phyloP scores from a whole-genome alignment of 2,113 vertebrate genomes.

The Anarhynchus alexandrinus region DNA sequence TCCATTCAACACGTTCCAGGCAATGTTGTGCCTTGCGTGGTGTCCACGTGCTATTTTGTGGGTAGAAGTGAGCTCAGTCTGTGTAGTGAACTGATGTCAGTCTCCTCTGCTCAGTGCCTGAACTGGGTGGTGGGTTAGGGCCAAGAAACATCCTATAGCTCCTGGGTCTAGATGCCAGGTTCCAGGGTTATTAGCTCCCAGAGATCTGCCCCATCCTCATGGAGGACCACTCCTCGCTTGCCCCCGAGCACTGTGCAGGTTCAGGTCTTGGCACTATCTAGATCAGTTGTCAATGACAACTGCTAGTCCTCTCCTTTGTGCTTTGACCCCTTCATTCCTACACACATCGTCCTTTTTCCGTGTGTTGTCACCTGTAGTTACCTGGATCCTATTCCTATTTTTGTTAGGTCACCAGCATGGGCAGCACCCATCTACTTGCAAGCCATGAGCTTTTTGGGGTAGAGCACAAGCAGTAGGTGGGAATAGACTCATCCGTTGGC shows the following conservation, averaged over 20 bases:
- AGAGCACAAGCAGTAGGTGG: not conserved
- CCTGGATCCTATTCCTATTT: not conserved
- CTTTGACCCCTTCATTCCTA: not conserved
- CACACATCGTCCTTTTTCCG: not conserved
- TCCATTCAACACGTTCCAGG: not conserved
- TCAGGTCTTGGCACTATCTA: not conserved
- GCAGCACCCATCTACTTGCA: not conserved
- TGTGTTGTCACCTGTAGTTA: not conserved
- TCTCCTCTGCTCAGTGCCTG: not conserved
- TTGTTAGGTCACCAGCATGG: not conserved
- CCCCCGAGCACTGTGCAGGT: not conserved
- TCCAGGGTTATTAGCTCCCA: not conserved
- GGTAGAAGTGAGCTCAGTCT: not conserved
- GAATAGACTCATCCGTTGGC: not conserved
- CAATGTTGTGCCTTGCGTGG: not conserved
- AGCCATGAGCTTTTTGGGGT: not conserved
- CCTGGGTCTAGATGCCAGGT: not conserved
- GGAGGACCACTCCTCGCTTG: not conserved
- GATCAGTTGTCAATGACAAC: not conserved
- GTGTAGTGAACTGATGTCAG: not conserved
- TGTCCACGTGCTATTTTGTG: not conserved
- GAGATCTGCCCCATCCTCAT: not conserved
- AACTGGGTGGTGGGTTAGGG: not conserved
- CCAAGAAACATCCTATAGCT: not conserved
- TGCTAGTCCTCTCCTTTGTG: not conserved